Evolutionary conservation across 2,113 vertebrate species (phyloP).

Genomic region (Gymnobelideus leadbeateri): DNA sequence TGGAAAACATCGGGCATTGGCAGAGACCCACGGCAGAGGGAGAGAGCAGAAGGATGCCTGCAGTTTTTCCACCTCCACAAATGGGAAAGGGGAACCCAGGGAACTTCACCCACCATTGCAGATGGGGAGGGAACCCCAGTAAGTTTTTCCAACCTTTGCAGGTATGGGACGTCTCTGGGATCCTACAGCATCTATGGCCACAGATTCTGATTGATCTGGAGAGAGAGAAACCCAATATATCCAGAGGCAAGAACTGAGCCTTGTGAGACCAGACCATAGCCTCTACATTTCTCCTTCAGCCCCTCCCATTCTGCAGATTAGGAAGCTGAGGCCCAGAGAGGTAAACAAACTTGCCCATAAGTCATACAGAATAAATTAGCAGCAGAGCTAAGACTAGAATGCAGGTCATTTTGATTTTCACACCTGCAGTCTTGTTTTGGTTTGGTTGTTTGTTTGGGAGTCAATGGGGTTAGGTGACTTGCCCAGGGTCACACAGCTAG

Average conservation of each 20-base stretch:
- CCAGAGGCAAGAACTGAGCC: not conserved
- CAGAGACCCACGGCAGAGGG: too few relatives aligned
- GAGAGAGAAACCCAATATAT: not conserved
- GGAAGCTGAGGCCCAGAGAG: not conserved
- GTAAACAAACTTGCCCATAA: not conserved
- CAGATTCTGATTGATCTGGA: not conserved
- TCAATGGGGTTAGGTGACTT: too few relatives aligned
- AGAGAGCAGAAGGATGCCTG: too few relatives aligned
- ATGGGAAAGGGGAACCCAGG: not conserved
- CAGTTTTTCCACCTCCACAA: not conserved
- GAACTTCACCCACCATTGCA: not conserved
- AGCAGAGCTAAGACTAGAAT: not conserved
- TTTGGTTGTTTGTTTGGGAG: too few relatives aligned
- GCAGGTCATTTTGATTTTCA: not conserved
- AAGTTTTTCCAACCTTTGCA: not conserved
- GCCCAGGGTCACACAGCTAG: too few relatives aligned
- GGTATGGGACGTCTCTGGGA: not conserved
- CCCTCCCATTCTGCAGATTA: not conserved
- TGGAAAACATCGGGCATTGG: not conserved
- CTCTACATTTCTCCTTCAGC: not conserved
- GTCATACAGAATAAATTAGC: not conserved
- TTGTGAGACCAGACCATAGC: not conserved
- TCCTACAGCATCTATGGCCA: too few relatives aligned
- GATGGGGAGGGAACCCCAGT: not conserved
- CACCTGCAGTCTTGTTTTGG: not conserved